These are phyloP conservation scores for Valencia hispanica DNA, from an alignment of 2,797 vertebrate species.

Conservation along the genomic window DNA sequence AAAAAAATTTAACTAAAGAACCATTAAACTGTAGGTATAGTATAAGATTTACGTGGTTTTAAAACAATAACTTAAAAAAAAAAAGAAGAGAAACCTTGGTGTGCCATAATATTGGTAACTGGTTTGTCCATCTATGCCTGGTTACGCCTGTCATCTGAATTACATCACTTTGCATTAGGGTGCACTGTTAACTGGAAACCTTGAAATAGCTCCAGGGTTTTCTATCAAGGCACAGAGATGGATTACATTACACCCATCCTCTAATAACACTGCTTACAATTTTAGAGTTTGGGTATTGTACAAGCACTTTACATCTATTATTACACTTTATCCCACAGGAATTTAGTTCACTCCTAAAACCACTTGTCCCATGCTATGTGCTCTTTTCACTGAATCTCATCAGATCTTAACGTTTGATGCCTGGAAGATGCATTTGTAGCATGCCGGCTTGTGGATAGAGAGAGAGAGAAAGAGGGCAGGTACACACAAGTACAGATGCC, in stretches of 20 bases:
- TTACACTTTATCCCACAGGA: slow-evolving; percentile 3
- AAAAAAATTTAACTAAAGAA: too few species aligned
- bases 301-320: background rate
- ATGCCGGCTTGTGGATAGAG: background rate
- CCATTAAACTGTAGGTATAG: too few species aligned
- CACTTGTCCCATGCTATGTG: background rate
- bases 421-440: slow-evolving; percentile 19
- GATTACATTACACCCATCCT: slow-evolving; percentile 22
- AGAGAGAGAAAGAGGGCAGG: slow-evolving; percentile 26
- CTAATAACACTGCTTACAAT: slow-evolving; percentile 5
- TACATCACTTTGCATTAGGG: slow-evolving; percentile 7
- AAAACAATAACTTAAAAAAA: too few species aligned
- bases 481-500: slow-evolving; percentile 11
- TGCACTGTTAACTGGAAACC: slow-evolving; percentile 25
- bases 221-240: slow-evolving; percentile 16
- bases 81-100: too few species aligned
- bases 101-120: background rate
- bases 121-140: background rate
- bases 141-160: slow-evolving; percentile 13
- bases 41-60: background rate
- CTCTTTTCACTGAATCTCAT: background rate
- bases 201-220: slow-evolving; percentile 11
- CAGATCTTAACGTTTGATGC: slow-evolving; percentile 20
- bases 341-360: slow-evolving; percentile 10
- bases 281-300: background rate